A percentile compares a stretch with the other conserved stretches of the same genome.
Evolutionary conservation across 2,888 invertebrate genomes (phyloP).

Genomic region (Oligia latruncula): DNA sequence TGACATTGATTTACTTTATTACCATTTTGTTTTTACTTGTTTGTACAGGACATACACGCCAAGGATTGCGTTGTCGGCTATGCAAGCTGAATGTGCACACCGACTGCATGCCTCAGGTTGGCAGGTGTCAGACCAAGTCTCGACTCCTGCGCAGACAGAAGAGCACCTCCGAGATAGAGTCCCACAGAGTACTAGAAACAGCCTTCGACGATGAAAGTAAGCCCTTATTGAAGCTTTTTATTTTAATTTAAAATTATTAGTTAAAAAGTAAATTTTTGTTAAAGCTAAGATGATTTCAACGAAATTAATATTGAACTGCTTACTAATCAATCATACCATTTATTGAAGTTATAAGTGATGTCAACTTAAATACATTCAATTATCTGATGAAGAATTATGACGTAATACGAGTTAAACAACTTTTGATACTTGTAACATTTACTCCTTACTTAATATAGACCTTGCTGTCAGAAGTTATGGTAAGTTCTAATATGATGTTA

Average conservation of each 20-base stretch:
- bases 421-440: conserved; percentile 33
- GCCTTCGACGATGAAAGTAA: conserved; percentile 95
- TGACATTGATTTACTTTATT: conserved; percentile 28
- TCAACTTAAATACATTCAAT: conserved; percentile 4
- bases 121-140: conserved; percentile 96
- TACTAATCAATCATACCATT: conserved; percentile 27
- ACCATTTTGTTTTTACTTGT: conserved; percentile 17
- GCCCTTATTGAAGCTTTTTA: conserved; percentile 70
- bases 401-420: background rate
- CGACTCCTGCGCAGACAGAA: conserved; percentile 96
- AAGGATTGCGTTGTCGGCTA: conserved; percentile 96
- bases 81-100: conserved; percentile 98
- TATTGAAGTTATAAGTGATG: conserved; percentile 10
- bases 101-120: conserved; percentile 95
- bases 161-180: conserved; percentile 96
- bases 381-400: conserved; percentile 14
- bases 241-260: conserved; percentile 4
- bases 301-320: conserved; percentile 36
- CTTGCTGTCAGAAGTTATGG: conserved; percentile 75
- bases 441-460: conserved; percentile 48
- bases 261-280: background rate
- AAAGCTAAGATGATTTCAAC: conserved; percentile 13
- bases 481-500: conserved; percentile 70
- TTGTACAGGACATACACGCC: conserved; percentile 95
- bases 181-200: conserved; percentile 91